phyloP scores from a whole-genome alignment of 1,140 invertebrate genomes.

The Cheumatopsyche charites region DNA sequence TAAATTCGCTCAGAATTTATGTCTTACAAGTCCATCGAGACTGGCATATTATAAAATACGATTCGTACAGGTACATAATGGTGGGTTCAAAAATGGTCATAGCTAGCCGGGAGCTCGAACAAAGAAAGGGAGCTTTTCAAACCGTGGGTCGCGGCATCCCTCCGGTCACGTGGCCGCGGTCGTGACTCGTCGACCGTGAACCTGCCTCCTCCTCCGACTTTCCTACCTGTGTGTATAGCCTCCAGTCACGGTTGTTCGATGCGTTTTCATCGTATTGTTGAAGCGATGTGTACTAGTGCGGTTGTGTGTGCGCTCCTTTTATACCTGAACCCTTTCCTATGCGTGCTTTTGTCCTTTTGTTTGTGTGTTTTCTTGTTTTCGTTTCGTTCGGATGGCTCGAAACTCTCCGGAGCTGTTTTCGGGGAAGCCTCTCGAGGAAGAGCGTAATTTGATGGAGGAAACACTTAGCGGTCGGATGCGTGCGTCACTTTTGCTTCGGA shows the following conservation, averaged over 20 bases:
- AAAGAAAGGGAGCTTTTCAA: neutral
- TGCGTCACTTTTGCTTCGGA: conserved; percentile 16
- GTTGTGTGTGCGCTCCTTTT: neutral
- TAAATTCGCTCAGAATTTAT: no score
- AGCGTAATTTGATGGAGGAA: conserved; percentile 8
- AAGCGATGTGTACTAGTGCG: no score
- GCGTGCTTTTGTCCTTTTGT: neutral
- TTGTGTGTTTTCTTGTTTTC: no score
- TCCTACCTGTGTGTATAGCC: conserved; percentile 4
- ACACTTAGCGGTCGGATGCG: conserved; percentile 8
- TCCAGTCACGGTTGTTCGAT: conserved; percentile 15
- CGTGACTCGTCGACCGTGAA: conserved; percentile 41
- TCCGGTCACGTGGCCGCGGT: conserved; percentile 37
- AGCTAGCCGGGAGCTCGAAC: no score
- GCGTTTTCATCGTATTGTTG: no score
- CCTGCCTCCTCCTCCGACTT: neutral
- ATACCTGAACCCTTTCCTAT: conserved; percentile 12
- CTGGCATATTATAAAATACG: no score
- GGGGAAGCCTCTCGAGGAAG: conserved; percentile 2
- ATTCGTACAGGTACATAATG: no score
- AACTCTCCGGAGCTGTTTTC: neutral
- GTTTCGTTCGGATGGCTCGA: neutral
- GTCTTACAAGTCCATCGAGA: no score
- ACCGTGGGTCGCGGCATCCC: neutral
- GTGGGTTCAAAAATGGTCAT: no score